These are phyloP conservation scores for Gastracanthus pulcherrimus DNA, from an alignment of 2,888 invertebrate species.

Conservation along the genomic window DNA sequence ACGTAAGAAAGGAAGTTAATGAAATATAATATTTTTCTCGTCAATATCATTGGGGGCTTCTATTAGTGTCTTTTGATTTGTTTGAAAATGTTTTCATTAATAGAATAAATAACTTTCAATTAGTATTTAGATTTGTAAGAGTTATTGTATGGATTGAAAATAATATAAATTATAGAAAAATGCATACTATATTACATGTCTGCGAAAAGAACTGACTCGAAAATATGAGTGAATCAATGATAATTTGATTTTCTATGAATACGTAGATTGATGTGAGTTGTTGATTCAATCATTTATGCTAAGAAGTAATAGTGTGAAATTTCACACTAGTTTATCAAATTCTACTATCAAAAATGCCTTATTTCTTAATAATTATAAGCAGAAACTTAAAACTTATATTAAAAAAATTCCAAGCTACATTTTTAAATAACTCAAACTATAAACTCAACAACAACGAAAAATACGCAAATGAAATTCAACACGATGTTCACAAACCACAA, in stretches of 20 bases:
- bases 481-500: conserved; percentile 37
- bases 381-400: background rate
- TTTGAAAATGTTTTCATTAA: too few relatives aligned
- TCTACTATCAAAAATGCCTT: conserved; percentile 31
- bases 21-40: too few relatives aligned
- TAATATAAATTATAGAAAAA: too few relatives aligned
- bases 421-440: conserved; percentile 9
- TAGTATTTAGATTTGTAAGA: too few relatives aligned
- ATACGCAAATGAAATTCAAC: conserved; percentile 37
- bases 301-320: too few relatives aligned
- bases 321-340: conserved; percentile 12
- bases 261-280: background rate
- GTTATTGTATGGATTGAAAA: too few relatives aligned
- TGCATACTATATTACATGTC: too few relatives aligned
- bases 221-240: background rate
- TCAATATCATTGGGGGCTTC: too few relatives aligned
- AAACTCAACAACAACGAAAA: conserved; percentile 1
- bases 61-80: too few relatives aligned
- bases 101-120: too few relatives aligned
- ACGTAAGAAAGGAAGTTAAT: background rate
- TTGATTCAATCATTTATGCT: background rate
- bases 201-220: background rate
- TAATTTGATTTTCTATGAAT: background rate
- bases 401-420: conserved; percentile 27
- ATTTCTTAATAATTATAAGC: conserved; percentile 15